Evolutionary conservation across 2,113 vertebrate species (phyloP).

Genomic region (Anser brachyrhynchus): DNA sequence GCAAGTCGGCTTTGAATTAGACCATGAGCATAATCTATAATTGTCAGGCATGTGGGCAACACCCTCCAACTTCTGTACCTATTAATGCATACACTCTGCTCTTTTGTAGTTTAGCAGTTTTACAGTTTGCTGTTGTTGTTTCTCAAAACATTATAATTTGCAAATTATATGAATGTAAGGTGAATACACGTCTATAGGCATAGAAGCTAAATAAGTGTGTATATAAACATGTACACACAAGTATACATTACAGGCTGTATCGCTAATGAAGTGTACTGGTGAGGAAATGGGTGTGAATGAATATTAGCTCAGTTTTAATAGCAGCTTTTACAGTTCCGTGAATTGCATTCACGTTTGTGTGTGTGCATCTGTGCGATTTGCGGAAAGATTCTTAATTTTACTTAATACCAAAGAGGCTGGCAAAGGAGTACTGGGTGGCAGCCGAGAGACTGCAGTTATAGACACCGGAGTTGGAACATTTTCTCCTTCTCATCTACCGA

Average conservation of each 20-base stretch:
- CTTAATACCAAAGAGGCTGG: not conserved
- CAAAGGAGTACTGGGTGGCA: not conserved
- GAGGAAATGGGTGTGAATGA: not conserved
- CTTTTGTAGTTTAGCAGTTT: not conserved
- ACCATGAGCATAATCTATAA: not conserved
- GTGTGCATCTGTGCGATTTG: not conserved
- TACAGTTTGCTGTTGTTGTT: not conserved
- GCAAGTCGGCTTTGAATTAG: not conserved
- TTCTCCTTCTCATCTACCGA: not conserved
- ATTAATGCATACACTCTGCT: not conserved
- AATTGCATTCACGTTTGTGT: not conserved
- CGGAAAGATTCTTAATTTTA: not conserved
- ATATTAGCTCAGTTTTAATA: not conserved
- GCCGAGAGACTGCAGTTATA: not conserved
- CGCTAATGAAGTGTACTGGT: not conserved
- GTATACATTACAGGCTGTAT: not conserved
- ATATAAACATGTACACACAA: not conserved
- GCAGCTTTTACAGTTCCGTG: not conserved
- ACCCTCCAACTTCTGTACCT: slow-evolving; percentile 3
- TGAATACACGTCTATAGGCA: not conserved
- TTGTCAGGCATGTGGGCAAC: not conserved
- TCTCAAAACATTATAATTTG: not conserved
- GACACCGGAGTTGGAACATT: not conserved
- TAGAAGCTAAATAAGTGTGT: not conserved
- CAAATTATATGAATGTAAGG: not conserved